phyloP scores from a whole-genome alignment of 2,888 invertebrate genomes.

The Rhagonycha lutea region DNA sequence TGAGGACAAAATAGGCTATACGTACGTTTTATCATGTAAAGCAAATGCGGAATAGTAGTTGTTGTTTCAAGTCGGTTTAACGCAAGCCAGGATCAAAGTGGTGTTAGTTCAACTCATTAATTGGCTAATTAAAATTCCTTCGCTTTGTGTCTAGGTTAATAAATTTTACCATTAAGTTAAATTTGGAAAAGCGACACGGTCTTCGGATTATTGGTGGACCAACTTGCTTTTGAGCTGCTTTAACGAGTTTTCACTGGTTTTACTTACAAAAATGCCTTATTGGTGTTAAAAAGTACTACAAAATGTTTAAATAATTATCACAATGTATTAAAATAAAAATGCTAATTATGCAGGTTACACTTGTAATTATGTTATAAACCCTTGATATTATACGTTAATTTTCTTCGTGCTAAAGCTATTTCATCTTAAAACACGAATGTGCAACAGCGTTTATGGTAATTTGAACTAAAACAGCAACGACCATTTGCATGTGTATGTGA shows the following conservation, averaged over 20 bases:
- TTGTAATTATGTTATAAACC: not conserved
- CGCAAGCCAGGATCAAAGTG: conserved; percentile 17
- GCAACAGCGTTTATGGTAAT: conserved; percentile 24
- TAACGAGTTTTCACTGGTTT: not conserved
- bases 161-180: conserved; percentile 19
- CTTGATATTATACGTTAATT: conserved; percentile 19
- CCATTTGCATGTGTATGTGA: conserved; percentile 25
- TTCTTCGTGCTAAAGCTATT: conserved; percentile 23
- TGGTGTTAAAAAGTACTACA: not conserved
- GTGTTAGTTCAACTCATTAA: conserved; percentile 27
- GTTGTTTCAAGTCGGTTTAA: conserved; percentile 12
- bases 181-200: not conserved
- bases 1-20: not conserved
- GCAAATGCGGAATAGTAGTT: conserved; percentile 8
- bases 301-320: not conserved
- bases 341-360: not conserved
- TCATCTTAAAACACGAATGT: conserved; percentile 24
- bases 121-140: conserved; percentile 33
- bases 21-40: conserved; percentile 2
- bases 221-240: not conserved
- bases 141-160: conserved; percentile 14
- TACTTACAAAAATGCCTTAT: not conserved
- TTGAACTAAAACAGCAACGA: conserved; percentile 23
- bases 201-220: not conserved
- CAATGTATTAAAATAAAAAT: not conserved